Evolutionary conservation across 2,113 vertebrate species (phyloP), one percentile per base, ranked within the genome.

Genomic region (Bombycilla garrulus): DNA sequence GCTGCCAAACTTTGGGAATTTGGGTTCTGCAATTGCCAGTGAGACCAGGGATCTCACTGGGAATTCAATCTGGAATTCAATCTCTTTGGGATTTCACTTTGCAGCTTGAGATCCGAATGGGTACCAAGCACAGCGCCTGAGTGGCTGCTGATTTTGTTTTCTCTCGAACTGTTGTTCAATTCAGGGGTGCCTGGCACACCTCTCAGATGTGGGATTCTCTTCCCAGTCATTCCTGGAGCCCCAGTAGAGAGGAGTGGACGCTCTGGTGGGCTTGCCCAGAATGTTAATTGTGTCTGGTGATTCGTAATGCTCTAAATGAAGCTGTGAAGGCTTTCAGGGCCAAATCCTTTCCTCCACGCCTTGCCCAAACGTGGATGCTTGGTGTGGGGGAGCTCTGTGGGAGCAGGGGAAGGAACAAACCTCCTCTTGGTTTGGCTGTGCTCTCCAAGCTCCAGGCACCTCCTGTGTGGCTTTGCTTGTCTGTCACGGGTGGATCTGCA

Each of bases 261-360:
- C 82, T 84, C 70, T 64, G 58, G 28, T 93, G 90, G 72, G 67
- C 60, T 97, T 67, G 92, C 48, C 54, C 53, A 15, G 85, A 81
- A 84, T 92, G 81, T 80, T 80, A 85, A 87, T 93, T 31, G 70
- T 93, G 60, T 48, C 54, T 85, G 64, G 47, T n/a, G 38, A 88
- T 81, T 89, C 3, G 4, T 31, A 79, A 82, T 90, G 91, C 81
- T 93, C 67, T 31, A 50, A 70, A 87, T 81, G 81, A 93, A 91
- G 83, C 53, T 77, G 88, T 92, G 84, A 78, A 88, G 72, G 76
- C 83, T 33, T 90, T 90, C 76, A 48, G 47, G 93, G 90, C 45
- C 60, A 95, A 95, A 96, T 96, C 84, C 86, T 88, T 64, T 95
- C 93, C 90, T 97, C 76, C 84, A 67, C 15, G 5, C 65, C 61